Conservation (phyloP, 2,797 vertebrate genomes). For the Amblyraja radiata region DNA sequence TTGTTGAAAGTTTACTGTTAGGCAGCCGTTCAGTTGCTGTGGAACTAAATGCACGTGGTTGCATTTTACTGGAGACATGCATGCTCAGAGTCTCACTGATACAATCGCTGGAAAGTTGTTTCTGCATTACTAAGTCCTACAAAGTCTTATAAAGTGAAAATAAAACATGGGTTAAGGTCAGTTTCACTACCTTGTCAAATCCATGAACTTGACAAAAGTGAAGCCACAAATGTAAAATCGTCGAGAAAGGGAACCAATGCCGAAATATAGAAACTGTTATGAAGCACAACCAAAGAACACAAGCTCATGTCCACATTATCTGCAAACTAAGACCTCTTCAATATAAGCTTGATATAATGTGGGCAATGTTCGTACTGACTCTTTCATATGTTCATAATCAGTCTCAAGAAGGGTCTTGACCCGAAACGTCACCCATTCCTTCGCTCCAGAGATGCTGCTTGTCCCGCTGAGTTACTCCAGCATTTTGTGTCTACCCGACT, state of each 20-base stretch:
- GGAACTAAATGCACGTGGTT: background rate
- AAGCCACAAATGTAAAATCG: background rate
- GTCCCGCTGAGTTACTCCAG: too few relatives aligned
- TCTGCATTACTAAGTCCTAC: background rate
- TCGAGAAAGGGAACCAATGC: background rate
- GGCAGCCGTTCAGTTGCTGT: background rate
- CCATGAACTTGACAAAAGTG: background rate
- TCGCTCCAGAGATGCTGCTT: too few relatives aligned
- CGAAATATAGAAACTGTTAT: background rate
- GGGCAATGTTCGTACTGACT: too few relatives aligned
- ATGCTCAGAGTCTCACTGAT: background rate
- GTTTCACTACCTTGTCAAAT: background rate
- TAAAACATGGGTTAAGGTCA: background rate
- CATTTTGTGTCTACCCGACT: too few relatives aligned
- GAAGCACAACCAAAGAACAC: background rate
- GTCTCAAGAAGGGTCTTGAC: too few relatives aligned
- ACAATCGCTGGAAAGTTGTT: background rate
- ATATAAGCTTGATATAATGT: too few relatives aligned
- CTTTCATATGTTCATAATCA: too few relatives aligned
- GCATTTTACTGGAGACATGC: background rate
- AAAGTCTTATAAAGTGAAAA: background rate
- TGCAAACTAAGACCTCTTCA: too few relatives aligned
- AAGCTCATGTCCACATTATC: too few relatives aligned
- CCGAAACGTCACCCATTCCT: too few relatives aligned
- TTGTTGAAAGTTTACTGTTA: background rate